Base-by-base conservation (phyloP, 2,888 invertebrate species). In the Scotopteryx bipunctaria region DNA sequence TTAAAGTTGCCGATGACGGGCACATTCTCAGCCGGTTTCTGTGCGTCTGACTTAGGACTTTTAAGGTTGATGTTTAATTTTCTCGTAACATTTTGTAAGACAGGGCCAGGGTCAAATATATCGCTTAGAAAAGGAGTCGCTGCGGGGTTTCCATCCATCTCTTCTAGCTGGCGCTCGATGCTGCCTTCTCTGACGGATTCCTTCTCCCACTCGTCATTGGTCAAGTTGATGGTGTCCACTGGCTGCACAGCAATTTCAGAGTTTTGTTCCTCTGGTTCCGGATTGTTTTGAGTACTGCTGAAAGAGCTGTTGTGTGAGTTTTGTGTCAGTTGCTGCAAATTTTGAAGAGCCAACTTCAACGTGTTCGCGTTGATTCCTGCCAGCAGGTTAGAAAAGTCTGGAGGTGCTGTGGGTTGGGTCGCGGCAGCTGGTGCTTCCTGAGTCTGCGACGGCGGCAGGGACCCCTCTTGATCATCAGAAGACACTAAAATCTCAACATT, bases 121-220 rank as follows among this genome's bases (percentile, higher is more conserved):
- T 91, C 91, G 60, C 86, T 83, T 71, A 91, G 72, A 78, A 89
- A 90, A 59, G 89, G 87, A 33, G 89, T 87, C 23, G 86, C 84
- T 1, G 76, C 79, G n/a, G 83, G 73, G 43, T 70, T 72, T 1
- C 89, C 85, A 59, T 89, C 86, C 59, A 89, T 49, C 51, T 67
- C 73, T 60, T 83, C 73, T 17, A 89, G 64, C 59, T 85, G 78
- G 40, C 82, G 76, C 57, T 90, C 89, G 46, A 88, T 88, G 51
- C 81, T 85, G 21, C 79, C 83, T 33, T 85, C 90, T 57, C 71
- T 67, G 37, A 77, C 75, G 1, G 88, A 82, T 66, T 88, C 90
- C 45, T 76, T 81, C 55, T 89, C 89, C 86, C 87, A 88, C 55
- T 89, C 90, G 47, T 86, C 89, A 66, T 88, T 86, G 19, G 86